Evolutionary conservation across 2,888 invertebrate genomes (phyloP).

Genomic region (Adelognathus sp.): DNA sequence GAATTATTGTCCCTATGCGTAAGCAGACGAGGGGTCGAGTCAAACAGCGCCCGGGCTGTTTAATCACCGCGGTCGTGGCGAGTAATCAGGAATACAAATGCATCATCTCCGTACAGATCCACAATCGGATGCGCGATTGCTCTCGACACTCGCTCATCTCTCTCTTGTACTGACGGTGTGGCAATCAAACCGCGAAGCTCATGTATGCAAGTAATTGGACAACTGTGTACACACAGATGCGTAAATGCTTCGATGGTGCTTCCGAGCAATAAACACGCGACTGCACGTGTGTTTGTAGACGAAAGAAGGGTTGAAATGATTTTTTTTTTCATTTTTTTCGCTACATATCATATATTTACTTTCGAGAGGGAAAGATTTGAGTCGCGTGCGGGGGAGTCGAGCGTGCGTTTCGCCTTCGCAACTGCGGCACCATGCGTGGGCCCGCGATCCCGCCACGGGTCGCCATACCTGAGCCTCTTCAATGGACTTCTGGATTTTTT

Average conservation of each 20-base stretch:
- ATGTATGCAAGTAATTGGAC: conserved; percentile 8
- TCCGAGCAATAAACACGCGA: not conserved
- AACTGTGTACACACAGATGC: conserved; percentile 4
- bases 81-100: conserved; percentile 41
- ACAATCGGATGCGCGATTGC: conserved; percentile 6
- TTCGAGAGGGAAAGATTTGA: conserved; percentile 22
- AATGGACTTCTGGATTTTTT: conserved; percentile 37
- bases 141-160: conserved; percentile 7
- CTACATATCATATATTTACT: too few species aligned
- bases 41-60: not conserved
- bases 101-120: conserved; percentile 5
- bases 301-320: conserved; percentile 1
- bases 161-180: not conserved
- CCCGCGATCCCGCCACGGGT: not conserved
- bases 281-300: not conserved
- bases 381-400: conserved; percentile 60
- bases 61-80: conserved; percentile 16
- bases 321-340: not conserved
- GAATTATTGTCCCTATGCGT: not conserved
- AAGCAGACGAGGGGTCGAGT: not conserved
- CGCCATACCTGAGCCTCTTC: conserved; percentile 34
- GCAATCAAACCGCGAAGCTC: conserved; percentile 27
- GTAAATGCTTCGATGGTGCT: not conserved
- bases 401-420: conserved; percentile 31
- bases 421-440: not conserved